phyloP scores from a whole-genome alignment of 2,113 vertebrate species.

The Synodontis membranacea region DNA sequence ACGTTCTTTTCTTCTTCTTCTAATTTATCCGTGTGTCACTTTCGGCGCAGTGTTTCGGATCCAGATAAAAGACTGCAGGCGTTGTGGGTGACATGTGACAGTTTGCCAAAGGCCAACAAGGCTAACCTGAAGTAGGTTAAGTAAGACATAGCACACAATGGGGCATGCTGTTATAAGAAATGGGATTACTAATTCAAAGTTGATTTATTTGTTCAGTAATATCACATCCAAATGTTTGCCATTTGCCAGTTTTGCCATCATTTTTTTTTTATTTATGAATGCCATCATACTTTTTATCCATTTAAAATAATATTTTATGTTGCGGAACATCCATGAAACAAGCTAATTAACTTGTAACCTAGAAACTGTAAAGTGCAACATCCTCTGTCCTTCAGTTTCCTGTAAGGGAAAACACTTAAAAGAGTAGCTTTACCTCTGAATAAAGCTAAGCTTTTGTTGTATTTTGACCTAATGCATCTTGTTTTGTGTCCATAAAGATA shows the following conservation, averaged over 20 bases:
- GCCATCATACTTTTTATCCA: neutral
- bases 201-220: neutral
- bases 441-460: neutral
- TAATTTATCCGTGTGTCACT: constrained; percentile 36
- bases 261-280: neutral
- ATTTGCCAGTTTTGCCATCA: neutral
- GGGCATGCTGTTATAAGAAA: neutral
- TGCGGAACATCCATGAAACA: neutral
- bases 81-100: constrained; percentile 90
- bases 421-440: neutral
- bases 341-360: neutral
- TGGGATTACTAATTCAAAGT: neutral
- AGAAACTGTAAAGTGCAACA: neutral
- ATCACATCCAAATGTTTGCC: neutral
- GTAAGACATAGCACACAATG: neutral
- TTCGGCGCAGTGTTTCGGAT: constrained; percentile 82
- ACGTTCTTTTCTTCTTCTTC: neutral
- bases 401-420: neutral
- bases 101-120: constrained; percentile 86
- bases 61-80: constrained; percentile 93
- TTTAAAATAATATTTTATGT: neutral
- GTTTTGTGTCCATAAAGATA: constrained; percentile 77
- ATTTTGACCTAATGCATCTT: neutral
- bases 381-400: neutral
- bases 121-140: constrained; percentile 85